Base-by-base conservation (phyloP, 1,140 invertebrate genomes). In the Brachionus rubens region DNA sequence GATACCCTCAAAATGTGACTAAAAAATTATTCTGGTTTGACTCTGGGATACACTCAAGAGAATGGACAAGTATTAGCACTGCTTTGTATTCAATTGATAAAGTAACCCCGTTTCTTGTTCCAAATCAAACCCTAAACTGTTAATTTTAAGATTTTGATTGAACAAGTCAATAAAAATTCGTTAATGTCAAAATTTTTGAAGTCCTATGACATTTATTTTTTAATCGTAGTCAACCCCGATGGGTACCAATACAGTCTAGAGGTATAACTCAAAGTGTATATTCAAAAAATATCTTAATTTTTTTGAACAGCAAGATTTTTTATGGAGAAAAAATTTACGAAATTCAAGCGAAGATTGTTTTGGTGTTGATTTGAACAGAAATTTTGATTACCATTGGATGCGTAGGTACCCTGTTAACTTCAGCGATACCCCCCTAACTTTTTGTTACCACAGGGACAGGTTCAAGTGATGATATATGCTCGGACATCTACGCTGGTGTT, bases 291-390 rank as follows among this genome's bases (percentile, higher is more conserved):
- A n/a, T n/a, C n/a, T n/a, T n/a, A n/a, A n/a, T n/a, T n/a, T n/a
- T 12, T 19, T 12, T 9, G 10, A 12, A 12, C 2, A 56, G 52
- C 2, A 56, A 3, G 30, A 56, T 24, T 24, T 14, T 28, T 33
- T 56, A 9, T 56, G 52, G 52, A 56, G 52, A 33, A 56, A 56
- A 33, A 56, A 56, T 56, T n/a, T 28, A 56, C 6, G 19, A 9
- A 14, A 14, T 28, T 56, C n/a, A 9, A 56, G 16, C 9, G 33
- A 36, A 5, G 48, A 75, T n/a, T 78, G 78, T 52, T 21, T 52
- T 5, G 70, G 59, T 75, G 77, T 77, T 46, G 47, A 68, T 59
- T 47, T 70, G 28, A 72, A 75, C 26, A 24, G 75, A 62, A 76
- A 76, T 65, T 76, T 62, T 36, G 54, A 33, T 6, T 76, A 62